Conservation (phyloP, 1,140 invertebrate species). For the Hyphantria cunea region DNA sequence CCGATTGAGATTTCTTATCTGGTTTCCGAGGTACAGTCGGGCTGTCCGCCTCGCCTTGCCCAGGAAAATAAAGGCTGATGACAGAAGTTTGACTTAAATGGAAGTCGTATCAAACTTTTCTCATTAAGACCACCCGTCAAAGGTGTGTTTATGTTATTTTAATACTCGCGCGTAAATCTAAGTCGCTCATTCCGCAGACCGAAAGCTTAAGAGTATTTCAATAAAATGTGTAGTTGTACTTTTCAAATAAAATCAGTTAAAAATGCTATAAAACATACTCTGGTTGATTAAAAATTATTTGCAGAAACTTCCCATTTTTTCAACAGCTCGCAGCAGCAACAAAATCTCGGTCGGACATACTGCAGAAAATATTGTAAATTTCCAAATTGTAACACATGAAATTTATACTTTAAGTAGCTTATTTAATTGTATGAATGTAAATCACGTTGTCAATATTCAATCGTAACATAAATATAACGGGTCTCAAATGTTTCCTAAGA, state of each 20-base stretch:
- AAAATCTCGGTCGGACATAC: neutral
- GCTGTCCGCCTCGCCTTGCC: slow-evolving; percentile 42
- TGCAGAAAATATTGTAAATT: too few species aligned
- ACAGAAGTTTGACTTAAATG: slow-evolving; percentile 77
- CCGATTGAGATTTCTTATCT: slow-evolving; percentile 59
- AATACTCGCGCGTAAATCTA: slow-evolving; percentile 61
- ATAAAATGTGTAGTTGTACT: too few species aligned
- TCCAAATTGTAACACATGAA: too few species aligned
- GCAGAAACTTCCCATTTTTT: slow-evolving; percentile 5
- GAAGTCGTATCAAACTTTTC: slow-evolving; percentile 78
- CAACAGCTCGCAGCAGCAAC: too few species aligned
- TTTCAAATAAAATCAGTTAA: too few species aligned
- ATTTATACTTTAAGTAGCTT: too few species aligned
- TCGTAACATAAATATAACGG: slow-evolving; percentile 60
- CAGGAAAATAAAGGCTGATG: slow-evolving; percentile 69
- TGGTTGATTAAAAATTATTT: slow-evolving; percentile 5
- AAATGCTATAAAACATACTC: neutral
- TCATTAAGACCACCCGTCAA: slow-evolving; percentile 76
- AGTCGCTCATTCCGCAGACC: slow-evolving; percentile 34
- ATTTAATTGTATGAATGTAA: slow-evolving; percentile 49
- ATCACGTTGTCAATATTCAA: slow-evolving; percentile 62
- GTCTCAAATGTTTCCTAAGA: slow-evolving; percentile 53
- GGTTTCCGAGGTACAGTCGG: slow-evolving; percentile 43
- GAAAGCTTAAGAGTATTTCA: neutral
- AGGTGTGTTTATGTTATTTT: slow-evolving; percentile 78